A percentile compares a stretch with the other conserved stretches of the same genome.
These are phyloP conservation scores for Zoanthus gigantus DNA, from an alignment of 92 coral and sea anemone species.

Conservation along the genomic window DNA sequence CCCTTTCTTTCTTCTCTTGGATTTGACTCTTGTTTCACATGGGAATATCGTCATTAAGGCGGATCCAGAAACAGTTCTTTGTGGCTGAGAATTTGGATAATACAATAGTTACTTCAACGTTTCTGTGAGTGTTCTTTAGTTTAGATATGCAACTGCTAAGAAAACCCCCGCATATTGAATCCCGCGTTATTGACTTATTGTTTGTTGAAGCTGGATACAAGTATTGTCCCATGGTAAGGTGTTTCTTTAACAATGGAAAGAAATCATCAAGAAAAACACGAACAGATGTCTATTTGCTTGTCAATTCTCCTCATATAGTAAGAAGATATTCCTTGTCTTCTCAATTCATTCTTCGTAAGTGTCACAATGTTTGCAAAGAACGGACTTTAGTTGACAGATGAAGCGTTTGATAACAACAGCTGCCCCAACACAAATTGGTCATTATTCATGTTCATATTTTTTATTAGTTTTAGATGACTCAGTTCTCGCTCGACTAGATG, in stretches of 20 bases:
- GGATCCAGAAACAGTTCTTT: no score
- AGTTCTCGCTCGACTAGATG: no score
- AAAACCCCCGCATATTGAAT: no score
- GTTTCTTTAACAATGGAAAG: neutral
- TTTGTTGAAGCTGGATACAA: slow-evolving; percentile 23
- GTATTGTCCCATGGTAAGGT: neutral
- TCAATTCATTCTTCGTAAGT: slow-evolving; percentile 1
- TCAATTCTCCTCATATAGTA: neutral
- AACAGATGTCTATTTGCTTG: neutral
- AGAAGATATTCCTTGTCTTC: neutral
- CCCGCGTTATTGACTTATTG: neutral
- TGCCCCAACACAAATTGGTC: neutral
- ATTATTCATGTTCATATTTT: neutral
- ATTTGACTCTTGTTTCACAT: no score
- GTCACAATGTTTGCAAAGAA: neutral
- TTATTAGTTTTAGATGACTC: neutral
- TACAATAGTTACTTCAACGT: no score
- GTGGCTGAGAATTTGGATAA: no score
- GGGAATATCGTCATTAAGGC: no score
- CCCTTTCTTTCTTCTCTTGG: no score
- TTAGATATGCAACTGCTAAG: no score
- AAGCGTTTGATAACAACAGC: neutral
- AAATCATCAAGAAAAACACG: neutral
- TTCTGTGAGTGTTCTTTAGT: no score
- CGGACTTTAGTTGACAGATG: neutral